Percentiles rank a stretch among this genome's conserved stretches.
These are phyloP conservation scores for Sceloporus tristichus DNA, from an alignment of 2,113 vertebrate species.

Conservation along the genomic window DNA sequence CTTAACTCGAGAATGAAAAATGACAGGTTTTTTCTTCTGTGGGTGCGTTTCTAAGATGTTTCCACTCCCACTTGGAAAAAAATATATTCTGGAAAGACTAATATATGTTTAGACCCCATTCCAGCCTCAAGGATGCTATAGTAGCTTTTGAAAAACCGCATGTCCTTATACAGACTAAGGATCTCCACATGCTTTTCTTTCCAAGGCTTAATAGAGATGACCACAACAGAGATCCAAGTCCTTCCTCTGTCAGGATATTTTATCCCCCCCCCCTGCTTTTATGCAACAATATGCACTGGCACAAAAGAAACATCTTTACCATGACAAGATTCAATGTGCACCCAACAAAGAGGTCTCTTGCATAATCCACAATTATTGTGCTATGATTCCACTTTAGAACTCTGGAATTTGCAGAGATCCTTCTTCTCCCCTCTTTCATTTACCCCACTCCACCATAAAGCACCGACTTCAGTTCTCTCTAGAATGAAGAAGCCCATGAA, in stretches of 20 bases:
- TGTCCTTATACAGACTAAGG: conserved; percentile 48
- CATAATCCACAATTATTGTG: too few species aligned
- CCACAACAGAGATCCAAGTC: too few species aligned
- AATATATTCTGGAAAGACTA: neutral
- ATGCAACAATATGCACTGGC: too few species aligned
- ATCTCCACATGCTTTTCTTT: conserved; percentile 28
- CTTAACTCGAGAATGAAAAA: conserved; percentile 4
- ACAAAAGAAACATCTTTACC: too few species aligned
- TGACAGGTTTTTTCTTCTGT: neutral
- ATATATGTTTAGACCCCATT: neutral
- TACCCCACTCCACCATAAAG: too few species aligned
- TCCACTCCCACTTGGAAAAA: neutral
- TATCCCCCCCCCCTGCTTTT: too few species aligned
- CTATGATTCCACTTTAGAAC: too few species aligned
- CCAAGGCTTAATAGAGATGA: too few species aligned
- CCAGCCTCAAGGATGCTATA: neutral
- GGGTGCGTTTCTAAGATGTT: neutral
- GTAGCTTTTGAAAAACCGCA: conserved; percentile 59
- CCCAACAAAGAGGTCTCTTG: too few species aligned
- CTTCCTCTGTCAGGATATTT: too few species aligned
- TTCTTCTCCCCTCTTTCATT: too few species aligned
- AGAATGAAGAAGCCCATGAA: neutral
- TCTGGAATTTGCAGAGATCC: conserved; percentile 52
- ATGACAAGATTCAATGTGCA: too few species aligned
- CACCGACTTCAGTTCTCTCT: neutral